These are phyloP conservation scores for Scaeva pyrastri DNA, from an alignment of 2,888 invertebrate species.

Conservation along the genomic window DNA sequence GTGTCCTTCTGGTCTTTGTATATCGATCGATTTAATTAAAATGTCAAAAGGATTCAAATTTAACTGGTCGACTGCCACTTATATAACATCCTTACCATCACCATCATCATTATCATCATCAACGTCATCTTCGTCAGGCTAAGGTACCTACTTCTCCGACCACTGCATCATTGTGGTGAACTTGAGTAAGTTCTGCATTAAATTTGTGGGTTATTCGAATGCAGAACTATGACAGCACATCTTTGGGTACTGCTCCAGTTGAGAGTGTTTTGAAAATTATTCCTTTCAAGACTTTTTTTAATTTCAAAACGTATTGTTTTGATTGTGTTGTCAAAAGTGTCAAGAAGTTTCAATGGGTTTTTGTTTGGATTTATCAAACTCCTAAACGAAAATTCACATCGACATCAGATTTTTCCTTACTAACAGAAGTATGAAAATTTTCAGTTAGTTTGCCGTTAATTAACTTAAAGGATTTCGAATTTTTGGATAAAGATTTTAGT, in stretches of 20 bases:
- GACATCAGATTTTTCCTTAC: too few species aligned
- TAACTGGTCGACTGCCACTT: constrained; percentile 18
- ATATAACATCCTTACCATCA: background rate
- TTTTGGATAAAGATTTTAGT: too few species aligned
- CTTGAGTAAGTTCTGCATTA: constrained; percentile 12
- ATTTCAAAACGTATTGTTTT: too few species aligned
- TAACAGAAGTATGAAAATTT: too few species aligned
- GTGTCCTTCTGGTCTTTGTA: constrained; percentile 17
- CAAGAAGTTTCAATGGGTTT: too few species aligned
- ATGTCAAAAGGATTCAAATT: constrained; percentile 53
- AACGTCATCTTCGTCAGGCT: background rate
- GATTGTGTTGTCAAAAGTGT: too few species aligned
- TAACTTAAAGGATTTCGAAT: too few species aligned
- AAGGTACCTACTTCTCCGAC: background rate
- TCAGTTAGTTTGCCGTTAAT: too few species aligned
- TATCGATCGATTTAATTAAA: constrained; percentile 54
- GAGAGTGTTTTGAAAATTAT: background rate
- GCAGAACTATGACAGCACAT: background rate
- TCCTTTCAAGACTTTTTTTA: too few species aligned
- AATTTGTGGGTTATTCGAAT: background rate
- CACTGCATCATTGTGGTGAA: constrained; percentile 32
- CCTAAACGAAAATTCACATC: too few species aligned
- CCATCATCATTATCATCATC: background rate
- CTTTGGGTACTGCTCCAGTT: background rate
- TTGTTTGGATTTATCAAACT: too few species aligned